These are phyloP conservation scores for Temnothorax longispinosus DNA, from an alignment of 1,140 invertebrate species.

Conservation along the genomic window DNA sequence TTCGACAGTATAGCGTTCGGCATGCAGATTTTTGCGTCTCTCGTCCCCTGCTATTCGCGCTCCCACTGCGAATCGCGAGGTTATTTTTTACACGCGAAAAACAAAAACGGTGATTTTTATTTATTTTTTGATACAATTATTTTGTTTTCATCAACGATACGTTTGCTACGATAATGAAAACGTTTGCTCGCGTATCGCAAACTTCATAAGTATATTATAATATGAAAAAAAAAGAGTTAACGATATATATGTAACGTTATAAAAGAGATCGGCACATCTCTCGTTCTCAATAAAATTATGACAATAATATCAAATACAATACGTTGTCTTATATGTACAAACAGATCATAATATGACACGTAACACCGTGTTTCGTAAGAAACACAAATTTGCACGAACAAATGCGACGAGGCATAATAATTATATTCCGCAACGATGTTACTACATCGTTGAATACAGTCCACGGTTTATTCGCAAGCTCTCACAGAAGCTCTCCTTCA, in stretches of 20 bases:
- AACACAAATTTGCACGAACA: background rate
- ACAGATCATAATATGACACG: too few species aligned
- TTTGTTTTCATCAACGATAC: background rate
- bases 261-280: background rate
- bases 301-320: background rate
- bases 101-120: background rate
- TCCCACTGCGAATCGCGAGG: background rate
- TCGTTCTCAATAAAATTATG: background rate
- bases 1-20: constrained; percentile 41
- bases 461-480: constrained; percentile 8
- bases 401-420: constrained; percentile 20
- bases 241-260: background rate
- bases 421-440: constrained; percentile 8
- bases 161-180: background rate
- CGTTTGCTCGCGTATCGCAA: background rate
- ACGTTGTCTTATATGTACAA: background rate
- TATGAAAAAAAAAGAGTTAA: background rate
- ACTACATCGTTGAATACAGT: background rate
- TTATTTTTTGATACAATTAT: background rate
- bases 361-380: background rate
- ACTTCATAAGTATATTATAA: background rate
- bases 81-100: background rate
- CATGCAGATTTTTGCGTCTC: constrained; percentile 66
- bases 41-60: constrained; percentile 16
- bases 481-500: background rate